phyloP scores from a whole-genome alignment of 2,888 invertebrate genomes.

The Zhuqinia jingwanae region DNA sequence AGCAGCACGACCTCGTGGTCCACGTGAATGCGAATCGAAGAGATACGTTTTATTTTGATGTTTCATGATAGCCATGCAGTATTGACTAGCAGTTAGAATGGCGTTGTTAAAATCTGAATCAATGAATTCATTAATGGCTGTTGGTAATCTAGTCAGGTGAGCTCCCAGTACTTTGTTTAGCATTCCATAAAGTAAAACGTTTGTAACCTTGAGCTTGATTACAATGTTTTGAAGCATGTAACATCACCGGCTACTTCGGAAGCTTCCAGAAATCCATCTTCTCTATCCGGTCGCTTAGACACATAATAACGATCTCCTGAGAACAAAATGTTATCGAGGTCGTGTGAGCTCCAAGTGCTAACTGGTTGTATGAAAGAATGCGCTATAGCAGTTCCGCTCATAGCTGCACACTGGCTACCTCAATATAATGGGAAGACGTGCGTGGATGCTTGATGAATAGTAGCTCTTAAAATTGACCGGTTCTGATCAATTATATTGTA shows the following conservation, averaged over 20 bases:
- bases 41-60: background rate
- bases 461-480: constrained; percentile 31
- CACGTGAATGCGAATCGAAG: constrained; percentile 59
- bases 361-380: background rate
- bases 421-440: constrained; percentile 1
- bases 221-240: background rate
- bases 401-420: constrained; percentile 60
- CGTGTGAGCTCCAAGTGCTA: background rate
- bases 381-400: constrained; percentile 36
- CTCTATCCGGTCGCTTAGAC: background rate
- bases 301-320: constrained; percentile 27
- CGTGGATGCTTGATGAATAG: constrained; percentile 22
- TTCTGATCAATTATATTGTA: background rate
- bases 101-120: background rate
- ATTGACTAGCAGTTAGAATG: constrained; percentile 10
- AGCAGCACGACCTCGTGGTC: background rate
- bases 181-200: background rate
- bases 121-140: background rate
- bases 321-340: constrained; percentile 7
- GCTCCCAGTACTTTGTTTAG: background rate
- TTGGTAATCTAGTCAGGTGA: background rate
- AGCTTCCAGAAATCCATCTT: constrained; percentile 9
- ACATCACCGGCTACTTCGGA: background rate
- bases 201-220: background rate
- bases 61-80: constrained; percentile 37